Evolutionary conservation across 2,113 vertebrate species (phyloP), one percentile per base, ranked within the genome.

Genomic region (Tricholaema leucomelas): DNA sequence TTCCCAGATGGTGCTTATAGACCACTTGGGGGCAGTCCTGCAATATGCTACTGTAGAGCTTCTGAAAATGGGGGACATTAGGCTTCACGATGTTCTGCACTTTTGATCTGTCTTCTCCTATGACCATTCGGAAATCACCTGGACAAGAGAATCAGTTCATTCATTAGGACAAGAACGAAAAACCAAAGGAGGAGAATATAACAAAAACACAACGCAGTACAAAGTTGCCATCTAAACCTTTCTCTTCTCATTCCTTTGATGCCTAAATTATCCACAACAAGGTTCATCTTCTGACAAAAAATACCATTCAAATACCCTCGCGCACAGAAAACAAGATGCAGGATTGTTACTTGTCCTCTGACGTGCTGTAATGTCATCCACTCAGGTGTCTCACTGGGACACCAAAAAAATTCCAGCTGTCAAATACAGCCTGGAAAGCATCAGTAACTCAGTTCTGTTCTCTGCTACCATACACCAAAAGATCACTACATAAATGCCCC

Each of bases 111-210:
- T 99, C 99, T 93, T 99, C 99, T 92, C 99, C 99, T 72, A 99
- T 90, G 81, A 99, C 93, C 99, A 99, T 99, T 83, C 99, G 97
- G 95, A 99, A 99, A 97, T 99, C 99, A 30, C 99, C 99, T 98
- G 73, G 94, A 16, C 84, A 96, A 86, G 88, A 63, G 35, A 92
- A 69, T 60, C 27, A 44, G 50, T 79, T 59, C 79, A 65, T 64
- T 33, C 12, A 48, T 61, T 6, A 59, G 25, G 33, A 55, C 63
- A 82, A 85, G 69, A 42, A 0, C 1, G 5, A 63, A 75, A 58
- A 31, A 9, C 42, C 2, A 12, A 31, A 78, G 14, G 23, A 59
- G 25, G 18, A 76, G 38, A 79, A 33, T 5, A 1, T 8, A 75
- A 58, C 2, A 75, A 66, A 83, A 76, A 69, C 4, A 10, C 12